phyloP scores from a whole-genome alignment of 30 jellyfish, hydroid and myxozoan genomes.

The Rhopilema esculentum region DNA sequence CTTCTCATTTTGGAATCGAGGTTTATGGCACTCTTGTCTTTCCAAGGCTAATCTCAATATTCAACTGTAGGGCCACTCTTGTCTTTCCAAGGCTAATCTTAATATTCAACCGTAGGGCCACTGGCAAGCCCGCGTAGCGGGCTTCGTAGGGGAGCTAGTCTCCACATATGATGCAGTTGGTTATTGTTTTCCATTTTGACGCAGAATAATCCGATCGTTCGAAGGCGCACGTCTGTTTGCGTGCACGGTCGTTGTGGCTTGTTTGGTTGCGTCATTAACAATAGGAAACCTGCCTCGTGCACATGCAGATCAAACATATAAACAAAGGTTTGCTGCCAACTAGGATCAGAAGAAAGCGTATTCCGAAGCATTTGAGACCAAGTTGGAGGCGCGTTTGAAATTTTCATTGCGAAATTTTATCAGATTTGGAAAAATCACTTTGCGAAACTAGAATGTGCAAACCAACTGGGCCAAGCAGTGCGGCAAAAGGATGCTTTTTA shows the following conservation, averaged over 20 bases:
- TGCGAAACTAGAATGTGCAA: constrained; percentile 26
- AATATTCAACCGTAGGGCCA: no score
- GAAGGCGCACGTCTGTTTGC: neutral
- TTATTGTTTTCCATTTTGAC: neutral
- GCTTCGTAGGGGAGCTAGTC: neutral
- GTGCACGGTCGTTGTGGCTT: neutral
- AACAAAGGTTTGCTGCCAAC: neutral
- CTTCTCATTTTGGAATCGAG: no score
- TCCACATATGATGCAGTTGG: neutral
- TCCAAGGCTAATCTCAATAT: no score
- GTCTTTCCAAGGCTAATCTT: no score
- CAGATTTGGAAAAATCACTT: no score
- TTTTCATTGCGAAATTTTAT: no score
- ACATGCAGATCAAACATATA: neutral
- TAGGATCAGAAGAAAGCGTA: neutral
- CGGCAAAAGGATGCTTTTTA: constrained; percentile 45
- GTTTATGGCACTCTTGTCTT: no score
- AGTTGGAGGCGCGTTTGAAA: neutral
- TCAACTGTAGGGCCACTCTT: no score
- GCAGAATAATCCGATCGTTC: neutral
- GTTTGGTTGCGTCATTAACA: neutral
- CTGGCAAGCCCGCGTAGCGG: no score
- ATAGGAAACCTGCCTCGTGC: neutral
- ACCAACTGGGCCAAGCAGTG: constrained; percentile 69
- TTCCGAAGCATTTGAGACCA: neutral